These are phyloP conservation scores for Gortyna flavago DNA, from an alignment of 2,888 invertebrate species.

Conservation along the genomic window DNA sequence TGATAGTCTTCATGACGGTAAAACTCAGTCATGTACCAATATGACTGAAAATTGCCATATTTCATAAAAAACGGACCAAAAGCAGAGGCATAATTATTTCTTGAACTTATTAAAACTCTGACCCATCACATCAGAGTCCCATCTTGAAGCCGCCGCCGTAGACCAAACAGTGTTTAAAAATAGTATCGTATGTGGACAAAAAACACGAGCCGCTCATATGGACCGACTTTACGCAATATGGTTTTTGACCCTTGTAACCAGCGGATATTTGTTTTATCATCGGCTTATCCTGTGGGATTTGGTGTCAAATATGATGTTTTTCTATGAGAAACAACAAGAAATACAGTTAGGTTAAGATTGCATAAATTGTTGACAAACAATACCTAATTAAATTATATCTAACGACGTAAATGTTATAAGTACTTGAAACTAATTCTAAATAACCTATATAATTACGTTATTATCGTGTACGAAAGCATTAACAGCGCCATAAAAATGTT, in stretches of 20 bases:
- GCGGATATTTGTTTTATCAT: slow-evolving; percentile 88
- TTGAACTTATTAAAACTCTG: slow-evolving; percentile 48
- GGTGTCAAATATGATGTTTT: slow-evolving; percentile 69
- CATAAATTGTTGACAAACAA: neutral
- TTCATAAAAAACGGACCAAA: slow-evolving; percentile 1
- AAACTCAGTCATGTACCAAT: no score
- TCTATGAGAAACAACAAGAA: slow-evolving; percentile 21
- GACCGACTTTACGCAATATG: slow-evolving; percentile 88
- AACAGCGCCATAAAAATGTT: slow-evolving; percentile 33
- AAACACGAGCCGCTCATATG: slow-evolving; percentile 83
- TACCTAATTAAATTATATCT: neutral
- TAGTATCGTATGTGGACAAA: slow-evolving; percentile 85
- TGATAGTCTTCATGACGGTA: no score
- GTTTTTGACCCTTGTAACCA: slow-evolving; percentile 87
- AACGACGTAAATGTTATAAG: neutral
- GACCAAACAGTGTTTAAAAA: slow-evolving; percentile 84
- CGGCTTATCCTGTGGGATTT: slow-evolving; percentile 83
- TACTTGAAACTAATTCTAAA: neutral
- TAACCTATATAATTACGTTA: slow-evolving; percentile 12
- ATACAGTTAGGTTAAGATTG: slow-evolving; percentile 13
- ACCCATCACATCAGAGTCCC: slow-evolving; percentile 52
- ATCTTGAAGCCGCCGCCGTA: slow-evolving; percentile 65
- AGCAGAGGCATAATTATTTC: slow-evolving; percentile 19
- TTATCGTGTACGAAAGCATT: slow-evolving; percentile 37
- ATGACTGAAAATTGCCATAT: neutral